These are phyloP conservation scores for Potorous gilbertii DNA, from an alignment of 2,797 vertebrate genomes.

Conservation along the genomic window DNA sequence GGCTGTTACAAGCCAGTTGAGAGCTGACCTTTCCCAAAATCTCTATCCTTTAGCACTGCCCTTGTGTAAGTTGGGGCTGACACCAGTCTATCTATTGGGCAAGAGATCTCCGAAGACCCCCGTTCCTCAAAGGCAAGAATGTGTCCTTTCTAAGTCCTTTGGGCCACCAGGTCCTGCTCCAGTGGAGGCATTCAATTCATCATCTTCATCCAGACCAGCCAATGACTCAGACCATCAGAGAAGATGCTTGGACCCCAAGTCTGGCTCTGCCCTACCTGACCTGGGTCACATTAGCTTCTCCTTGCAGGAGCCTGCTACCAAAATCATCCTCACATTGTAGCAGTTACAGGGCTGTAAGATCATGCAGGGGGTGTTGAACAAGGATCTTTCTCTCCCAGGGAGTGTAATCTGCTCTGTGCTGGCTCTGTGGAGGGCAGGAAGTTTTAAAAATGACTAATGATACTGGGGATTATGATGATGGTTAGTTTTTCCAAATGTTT, in stretches of 20 bases:
- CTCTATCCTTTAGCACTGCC: neutral
- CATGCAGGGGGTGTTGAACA: neutral
- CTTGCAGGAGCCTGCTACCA: neutral
- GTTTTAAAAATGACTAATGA: neutral
- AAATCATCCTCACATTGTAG: neutral
- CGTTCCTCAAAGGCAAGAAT: neutral
- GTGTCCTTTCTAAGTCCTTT: neutral
- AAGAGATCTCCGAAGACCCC: neutral
- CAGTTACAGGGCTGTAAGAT: neutral
- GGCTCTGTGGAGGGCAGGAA: neutral
- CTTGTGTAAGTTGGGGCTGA: neutral
- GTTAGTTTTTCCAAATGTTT: neutral
- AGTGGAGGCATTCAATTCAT: neutral
- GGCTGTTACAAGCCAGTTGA: neutral
- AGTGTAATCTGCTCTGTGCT: neutral
- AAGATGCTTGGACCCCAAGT: neutral
- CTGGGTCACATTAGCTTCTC: neutral
- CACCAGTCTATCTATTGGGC: neutral
- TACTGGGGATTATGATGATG: neutral
- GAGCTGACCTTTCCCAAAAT: neutral
- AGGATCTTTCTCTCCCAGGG: neutral
- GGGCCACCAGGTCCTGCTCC: neutral
- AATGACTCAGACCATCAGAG: neutral
- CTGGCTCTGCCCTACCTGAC: neutral
- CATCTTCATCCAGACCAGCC: neutral